Percentiles rank a stretch among this genome's conserved stretches.
Conservation (phyloP, 1,140 invertebrate species). For the Tigriopus japonicus region DNA sequence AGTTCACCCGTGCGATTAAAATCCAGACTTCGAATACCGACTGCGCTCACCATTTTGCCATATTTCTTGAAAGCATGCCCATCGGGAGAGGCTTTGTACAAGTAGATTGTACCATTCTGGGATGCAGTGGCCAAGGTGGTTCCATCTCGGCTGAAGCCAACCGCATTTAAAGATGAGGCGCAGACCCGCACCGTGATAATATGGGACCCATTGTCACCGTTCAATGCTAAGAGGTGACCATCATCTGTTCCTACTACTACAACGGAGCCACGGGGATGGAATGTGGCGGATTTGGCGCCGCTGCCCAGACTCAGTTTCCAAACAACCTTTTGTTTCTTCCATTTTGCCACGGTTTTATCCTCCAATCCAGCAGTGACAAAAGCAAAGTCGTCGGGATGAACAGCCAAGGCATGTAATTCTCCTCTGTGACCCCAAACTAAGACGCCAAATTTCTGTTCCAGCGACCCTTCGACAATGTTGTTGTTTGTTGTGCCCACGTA, state of each 20-base stretch:
- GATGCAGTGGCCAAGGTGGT: conserved; percentile 73
- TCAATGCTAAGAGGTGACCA: conserved; percentile 63
- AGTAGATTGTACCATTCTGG: conserved; percentile 65
- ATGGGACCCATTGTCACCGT: conserved; percentile 56
- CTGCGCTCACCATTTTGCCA: conserved; percentile 56
- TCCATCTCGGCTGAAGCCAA: conserved; percentile 70
- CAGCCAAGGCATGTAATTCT: conserved; percentile 70
- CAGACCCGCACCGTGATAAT: conserved; percentile 64
- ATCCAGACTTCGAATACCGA: neutral
- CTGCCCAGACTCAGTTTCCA: conserved; percentile 73
- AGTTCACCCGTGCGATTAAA: no score
- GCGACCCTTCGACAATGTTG: conserved; percentile 74
- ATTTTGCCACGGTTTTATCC: conserved; percentile 72
- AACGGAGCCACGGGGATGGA: conserved; percentile 66
- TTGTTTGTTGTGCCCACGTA: conserved; percentile 84
- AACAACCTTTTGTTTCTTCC: conserved; percentile 62
- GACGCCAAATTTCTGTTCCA: conserved; percentile 67
- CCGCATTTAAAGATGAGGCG: conserved; percentile 57
- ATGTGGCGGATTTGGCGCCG: conserved; percentile 59
- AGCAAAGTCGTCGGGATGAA: conserved; percentile 70
- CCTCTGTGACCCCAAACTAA: conserved; percentile 73
- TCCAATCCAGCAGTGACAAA: conserved; percentile 71
- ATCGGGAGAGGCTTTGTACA: conserved; percentile 60
- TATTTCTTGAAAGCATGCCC: conserved; percentile 70
- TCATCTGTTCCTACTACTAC: conserved; percentile 70